Evolutionary conservation across 2,888 invertebrate species (phyloP).

Genomic region (Mimas tiliae): DNA sequence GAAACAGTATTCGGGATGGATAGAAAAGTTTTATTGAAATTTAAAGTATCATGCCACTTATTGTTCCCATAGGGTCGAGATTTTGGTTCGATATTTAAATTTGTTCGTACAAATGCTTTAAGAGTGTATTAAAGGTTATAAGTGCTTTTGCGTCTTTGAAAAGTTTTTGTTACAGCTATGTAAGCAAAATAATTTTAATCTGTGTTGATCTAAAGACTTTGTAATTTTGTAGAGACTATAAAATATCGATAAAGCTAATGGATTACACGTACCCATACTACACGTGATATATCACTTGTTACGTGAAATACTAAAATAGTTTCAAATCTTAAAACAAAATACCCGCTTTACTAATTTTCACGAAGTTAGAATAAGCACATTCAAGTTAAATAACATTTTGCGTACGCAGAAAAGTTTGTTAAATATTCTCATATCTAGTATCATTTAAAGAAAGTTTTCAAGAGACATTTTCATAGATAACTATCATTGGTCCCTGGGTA

Average conservation of each 20-base stretch:
- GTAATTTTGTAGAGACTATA: background rate
- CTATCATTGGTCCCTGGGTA: slow-evolving; percentile 14
- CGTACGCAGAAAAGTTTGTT: background rate
- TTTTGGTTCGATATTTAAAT: slow-evolving; percentile 18
- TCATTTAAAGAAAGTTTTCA: slow-evolving; percentile 14
- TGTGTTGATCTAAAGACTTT: background rate
- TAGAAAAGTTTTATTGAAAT: slow-evolving; percentile 62
- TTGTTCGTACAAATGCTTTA: background rate
- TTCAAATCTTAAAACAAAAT: too few species aligned
- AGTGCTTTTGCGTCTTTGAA: background rate
- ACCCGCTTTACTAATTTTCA: too few species aligned
- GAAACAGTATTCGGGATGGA: slow-evolving; percentile 33
- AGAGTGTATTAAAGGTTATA: slow-evolving; percentile 8
- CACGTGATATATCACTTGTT: too few species aligned
- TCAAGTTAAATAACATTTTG: background rate
- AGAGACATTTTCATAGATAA: slow-evolving; percentile 12
- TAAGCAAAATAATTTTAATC: background rate
- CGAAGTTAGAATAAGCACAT: background rate
- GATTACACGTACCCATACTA: too few species aligned
- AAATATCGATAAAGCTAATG: too few species aligned
- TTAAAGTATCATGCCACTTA: slow-evolving; percentile 56
- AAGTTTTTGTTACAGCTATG: background rate
- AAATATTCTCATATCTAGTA: slow-evolving; percentile 17
- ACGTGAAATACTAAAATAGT: too few species aligned
- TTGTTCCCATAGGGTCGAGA: slow-evolving; percentile 41